phyloP scores from a whole-genome alignment of 2,797 vertebrate genomes.

The Manis javanica region DNA sequence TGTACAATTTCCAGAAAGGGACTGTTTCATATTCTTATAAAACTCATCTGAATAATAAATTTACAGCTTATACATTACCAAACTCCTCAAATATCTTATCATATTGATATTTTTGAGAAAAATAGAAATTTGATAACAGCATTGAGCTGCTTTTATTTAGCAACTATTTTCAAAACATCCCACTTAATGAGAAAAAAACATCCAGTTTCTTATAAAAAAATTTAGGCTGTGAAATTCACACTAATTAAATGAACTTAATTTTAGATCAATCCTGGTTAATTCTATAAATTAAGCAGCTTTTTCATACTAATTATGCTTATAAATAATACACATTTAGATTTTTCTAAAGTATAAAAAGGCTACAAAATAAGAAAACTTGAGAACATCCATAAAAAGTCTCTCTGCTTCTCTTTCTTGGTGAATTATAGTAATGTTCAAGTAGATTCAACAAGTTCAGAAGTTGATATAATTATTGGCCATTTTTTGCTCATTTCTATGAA shows the following conservation, averaged over 20 bases:
- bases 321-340: not conserved
- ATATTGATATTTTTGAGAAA: not conserved
- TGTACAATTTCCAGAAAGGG: not conserved
- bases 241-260: slow-evolving; percentile 22
- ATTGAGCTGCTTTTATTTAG: not conserved
- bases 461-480: no score
- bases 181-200: not conserved
- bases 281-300: not conserved
- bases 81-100: not conserved
- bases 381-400: not conserved
- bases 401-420: not conserved
- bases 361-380: not conserved
- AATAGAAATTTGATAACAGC: not conserved
- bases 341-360: not conserved
- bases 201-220: not conserved
- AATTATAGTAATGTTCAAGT: not conserved
- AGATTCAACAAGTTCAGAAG: not conserved
- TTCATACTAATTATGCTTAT: not conserved
- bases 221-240: slow-evolving; percentile 32
- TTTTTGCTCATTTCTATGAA: not conserved
- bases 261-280: not conserved
- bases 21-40: not conserved
- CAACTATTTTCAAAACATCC: slow-evolving; percentile 55
- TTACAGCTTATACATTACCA: not conserved
- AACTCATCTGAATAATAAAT: not conserved